Base-by-base conservation (phyloP, 2,113 vertebrate genomes). In the Sakesphorus luctuosus region DNA sequence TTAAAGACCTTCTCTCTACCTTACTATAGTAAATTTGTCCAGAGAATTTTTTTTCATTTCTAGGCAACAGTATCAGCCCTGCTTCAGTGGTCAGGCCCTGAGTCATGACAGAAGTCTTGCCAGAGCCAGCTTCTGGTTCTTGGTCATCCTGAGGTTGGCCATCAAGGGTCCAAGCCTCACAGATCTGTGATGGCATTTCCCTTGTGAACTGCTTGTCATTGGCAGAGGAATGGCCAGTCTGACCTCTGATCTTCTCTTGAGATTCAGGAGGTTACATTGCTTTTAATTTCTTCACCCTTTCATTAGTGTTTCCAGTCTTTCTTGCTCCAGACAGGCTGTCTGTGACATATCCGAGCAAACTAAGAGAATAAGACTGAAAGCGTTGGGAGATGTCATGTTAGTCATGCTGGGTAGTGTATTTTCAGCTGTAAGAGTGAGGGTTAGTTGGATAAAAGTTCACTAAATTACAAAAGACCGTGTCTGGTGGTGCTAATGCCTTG, bases 121-220 rank as follows among this genome's bases (percentile, higher is more conserved):
- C 23, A 52, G 20, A 18, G 3, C 9, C 10, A 33, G 10, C n/a
- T 69, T 31, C 31, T 53, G 25, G 7, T 20, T 13, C 46, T 50
- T 2, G 0, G 1, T 1, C 15, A 2, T 7, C 4, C 23, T 67
- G 33, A 25, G 13, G 15, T 47, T 43, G 17, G 36, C 31, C 17
- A 18, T 11, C 50, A 23, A 58, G 50, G 62, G 5, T 31, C 24
- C 2, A 8, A 65, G 33, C 10, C 29, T 43, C 3, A 0, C 5
- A 56, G 18, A 8, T 62, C 28, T 6, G 0, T 35, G 46, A 35
- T 52, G 7, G 5, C n/a, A 23, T 81, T 92, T 93, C 58, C 69
- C 13, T 16, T 29, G 12, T 2, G 8, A 81, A 24, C 24, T 69
- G 24, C 50, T 87, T 12, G 18, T 44, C 2, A 0, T 2, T 53